Percentiles rank a stretch among this genome's conserved stretches.
Evolutionary conservation across 2,888 invertebrate species (phyloP).

Genomic region (Odontomyia ornata): DNA sequence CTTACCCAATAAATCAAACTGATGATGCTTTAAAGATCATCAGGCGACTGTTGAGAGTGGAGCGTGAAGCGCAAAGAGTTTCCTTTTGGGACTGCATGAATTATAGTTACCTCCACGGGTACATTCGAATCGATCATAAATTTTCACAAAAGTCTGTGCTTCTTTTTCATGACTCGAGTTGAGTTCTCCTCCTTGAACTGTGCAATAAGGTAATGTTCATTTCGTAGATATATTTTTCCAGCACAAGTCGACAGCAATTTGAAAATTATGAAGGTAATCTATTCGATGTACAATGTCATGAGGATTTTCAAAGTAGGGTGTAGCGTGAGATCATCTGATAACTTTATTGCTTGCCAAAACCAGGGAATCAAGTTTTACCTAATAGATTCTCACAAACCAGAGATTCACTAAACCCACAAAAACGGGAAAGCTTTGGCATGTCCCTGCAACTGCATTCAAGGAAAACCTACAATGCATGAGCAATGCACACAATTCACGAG

Average conservation of each 20-base stretch:
- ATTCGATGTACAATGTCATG: constrained; percentile 2
- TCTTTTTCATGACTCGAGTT: constrained; percentile 19
- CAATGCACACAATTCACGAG: constrained; percentile 44
- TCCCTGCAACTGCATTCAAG: neutral
- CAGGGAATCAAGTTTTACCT: too few relatives aligned
- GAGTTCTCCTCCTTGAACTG: constrained; percentile 11
- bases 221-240: constrained; percentile 38
- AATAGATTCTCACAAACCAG: too few relatives aligned
- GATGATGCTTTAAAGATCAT: constrained; percentile 48
- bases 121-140: constrained; percentile 48
- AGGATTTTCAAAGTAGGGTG: constrained; percentile 7
- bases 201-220: neutral
- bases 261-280: constrained; percentile 45
- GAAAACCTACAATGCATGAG: constrained; percentile 1
- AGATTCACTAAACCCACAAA: too few relatives aligned
- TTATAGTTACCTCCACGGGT: constrained; percentile 50
- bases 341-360: too few relatives aligned
- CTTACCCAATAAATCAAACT: constrained; percentile 50
- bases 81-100: constrained; percentile 44
- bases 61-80: constrained; percentile 7
- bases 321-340: neutral
- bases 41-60: constrained; percentile 35
- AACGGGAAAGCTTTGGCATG: too few relatives aligned
- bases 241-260: constrained; percentile 41
- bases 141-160: constrained; percentile 45